Base-by-base conservation (phyloP, 2,888 invertebrate species). In the Baccha elongata region DNA sequence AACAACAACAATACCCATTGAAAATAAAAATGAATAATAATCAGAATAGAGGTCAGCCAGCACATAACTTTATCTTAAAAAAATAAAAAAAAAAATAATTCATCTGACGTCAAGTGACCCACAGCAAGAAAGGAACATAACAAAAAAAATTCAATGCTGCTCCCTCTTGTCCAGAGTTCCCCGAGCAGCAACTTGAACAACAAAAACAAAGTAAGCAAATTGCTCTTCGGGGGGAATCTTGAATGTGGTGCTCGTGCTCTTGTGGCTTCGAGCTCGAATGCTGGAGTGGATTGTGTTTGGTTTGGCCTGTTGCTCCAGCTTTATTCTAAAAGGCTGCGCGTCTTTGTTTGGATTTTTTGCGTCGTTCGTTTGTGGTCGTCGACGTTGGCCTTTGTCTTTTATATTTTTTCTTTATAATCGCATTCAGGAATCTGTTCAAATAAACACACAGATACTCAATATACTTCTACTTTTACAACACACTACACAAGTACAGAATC, bases 191-290 rank as follows among this genome's bases (percentile, higher is more conserved):
- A 46, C 48, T 50, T 50, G 3, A 40, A 50, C 52, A 46, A 60
- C 72, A 67, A 67, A 65, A 46, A 60, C 72, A 67, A 67, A 65
- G 52, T 72, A 42, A 72, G 78, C 72, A 73, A 72, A 79, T 79
- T 79, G 60, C 72, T 72, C 60, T 29, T 50, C 50, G 42, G 44
- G 58, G 52, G 13, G 65, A 50, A 60, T 78, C 46, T 72, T 67
- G 58, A 58, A 67, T 29, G 35, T 37, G 32, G 29, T 55, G 13
- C 53, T 65, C 50, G 29, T 65, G 42, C 44, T 44, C 13, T 46
- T 69, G 55, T 46, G 42, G 44, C 23, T 76, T 62, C n/a, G 32
- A 19, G 32, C 69, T 62, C n/a, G 32, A 19, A 40, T 55, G 23
- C 8, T 42, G 21, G 64, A 17, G n/a, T 48, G 17, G 5, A n/a